phyloP scores from a whole-genome alignment of 2,113 vertebrate genomes.

The Tragelaphus buxtoni region DNA sequence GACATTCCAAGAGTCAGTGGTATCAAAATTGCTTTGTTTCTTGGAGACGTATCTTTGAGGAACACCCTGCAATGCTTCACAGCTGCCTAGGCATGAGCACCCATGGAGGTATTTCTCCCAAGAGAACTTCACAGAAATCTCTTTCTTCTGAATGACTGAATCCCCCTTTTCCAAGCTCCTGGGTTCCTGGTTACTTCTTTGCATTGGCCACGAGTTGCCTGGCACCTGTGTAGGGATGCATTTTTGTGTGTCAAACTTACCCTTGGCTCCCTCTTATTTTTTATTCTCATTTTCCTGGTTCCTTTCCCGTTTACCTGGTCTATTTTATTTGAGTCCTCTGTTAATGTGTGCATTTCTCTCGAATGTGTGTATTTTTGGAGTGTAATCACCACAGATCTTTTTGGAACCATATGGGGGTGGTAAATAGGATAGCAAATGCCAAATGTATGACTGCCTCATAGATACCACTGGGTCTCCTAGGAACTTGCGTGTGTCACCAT shows the following conservation, averaged over 20 bases:
- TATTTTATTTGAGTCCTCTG: neutral
- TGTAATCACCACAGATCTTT: neutral
- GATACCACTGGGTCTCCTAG: neutral
- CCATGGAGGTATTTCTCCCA: neutral
- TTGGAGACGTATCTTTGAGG: neutral
- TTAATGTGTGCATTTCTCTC: neutral
- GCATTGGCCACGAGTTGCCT: neutral
- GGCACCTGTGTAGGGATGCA: neutral
- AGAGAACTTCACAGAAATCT: neutral
- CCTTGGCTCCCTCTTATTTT: neutral
- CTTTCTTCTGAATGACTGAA: neutral
- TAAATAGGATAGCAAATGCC: neutral
- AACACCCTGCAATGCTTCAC: accelerated
- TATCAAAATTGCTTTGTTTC: neutral
- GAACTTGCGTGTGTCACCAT: neutral
- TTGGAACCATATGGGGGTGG: neutral
- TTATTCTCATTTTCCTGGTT: neutral
- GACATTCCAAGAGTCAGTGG: neutral
- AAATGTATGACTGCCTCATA: neutral
- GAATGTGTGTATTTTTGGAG: neutral
- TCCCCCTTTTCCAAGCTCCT: neutral
- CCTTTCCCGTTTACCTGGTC: neutral
- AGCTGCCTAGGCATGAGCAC: neutral
- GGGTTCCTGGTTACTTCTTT: neutral
- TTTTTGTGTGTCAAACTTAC: neutral